Evolutionary conservation across 1,140 invertebrate genomes (phyloP).

Genomic region (Tachypleus tridentatus): DNA sequence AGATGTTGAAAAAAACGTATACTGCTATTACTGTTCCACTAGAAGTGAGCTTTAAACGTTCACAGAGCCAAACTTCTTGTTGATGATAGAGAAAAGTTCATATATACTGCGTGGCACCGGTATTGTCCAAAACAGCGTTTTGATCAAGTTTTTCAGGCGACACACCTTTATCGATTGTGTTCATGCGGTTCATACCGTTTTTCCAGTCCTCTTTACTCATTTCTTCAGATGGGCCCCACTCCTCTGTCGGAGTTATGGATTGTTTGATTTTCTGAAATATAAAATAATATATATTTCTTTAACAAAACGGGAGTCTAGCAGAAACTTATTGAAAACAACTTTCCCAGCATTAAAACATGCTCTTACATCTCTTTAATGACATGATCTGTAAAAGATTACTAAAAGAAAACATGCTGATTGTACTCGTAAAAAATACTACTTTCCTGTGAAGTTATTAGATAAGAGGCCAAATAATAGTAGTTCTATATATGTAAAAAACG

Average conservation of each 20-base stretch:
- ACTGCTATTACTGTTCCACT: too few species aligned
- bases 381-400: neutral
- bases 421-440: neutral
- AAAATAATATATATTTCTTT: neutral
- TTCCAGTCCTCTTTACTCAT: slow-evolving; percentile 23
- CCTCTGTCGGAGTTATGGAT: slow-evolving; percentile 27
- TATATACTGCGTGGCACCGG: too few species aligned
- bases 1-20: too few species aligned
- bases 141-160: too few species aligned
- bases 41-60: too few species aligned
- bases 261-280: slow-evolving; percentile 30
- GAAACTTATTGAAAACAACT: neutral
- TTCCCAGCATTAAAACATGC: neutral
- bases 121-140: too few species aligned
- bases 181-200: neutral
- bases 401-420: neutral
- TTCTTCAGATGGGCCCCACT: slow-evolving; percentile 34
- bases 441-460: neutral
- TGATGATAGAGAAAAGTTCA: too few species aligned
- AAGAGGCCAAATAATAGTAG: neutral
- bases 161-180: too few species aligned
- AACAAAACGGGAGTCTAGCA: neutral
- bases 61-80: too few species aligned
- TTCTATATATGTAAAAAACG: too few species aligned
- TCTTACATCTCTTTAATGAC: neutral